Conservation (phyloP, 2,113 vertebrate genomes). For the Neodon shergylaensis region DNA sequence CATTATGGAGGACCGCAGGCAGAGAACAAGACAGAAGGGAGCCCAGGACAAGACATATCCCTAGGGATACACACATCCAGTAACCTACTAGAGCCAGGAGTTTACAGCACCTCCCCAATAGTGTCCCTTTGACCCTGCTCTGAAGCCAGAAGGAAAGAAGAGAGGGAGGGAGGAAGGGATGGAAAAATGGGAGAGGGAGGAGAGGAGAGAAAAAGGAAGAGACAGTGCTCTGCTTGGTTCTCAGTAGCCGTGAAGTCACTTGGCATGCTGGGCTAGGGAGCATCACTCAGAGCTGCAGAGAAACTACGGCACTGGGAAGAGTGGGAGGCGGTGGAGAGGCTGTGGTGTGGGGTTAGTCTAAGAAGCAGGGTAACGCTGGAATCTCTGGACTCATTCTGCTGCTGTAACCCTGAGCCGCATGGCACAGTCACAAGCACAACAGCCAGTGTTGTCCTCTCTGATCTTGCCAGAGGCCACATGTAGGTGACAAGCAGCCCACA, state of each 20-base stretch:
- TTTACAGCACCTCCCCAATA: neutral
- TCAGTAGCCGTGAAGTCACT: neutral
- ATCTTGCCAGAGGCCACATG: neutral
- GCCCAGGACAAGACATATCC: no score
- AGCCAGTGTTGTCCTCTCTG: neutral
- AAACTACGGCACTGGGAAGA: neutral
- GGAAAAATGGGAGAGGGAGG: neutral
- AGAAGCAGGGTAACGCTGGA: neutral
- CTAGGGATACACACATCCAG: neutral
- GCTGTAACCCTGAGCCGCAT: neutral
- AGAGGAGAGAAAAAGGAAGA: neutral
- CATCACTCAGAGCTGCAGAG: neutral
- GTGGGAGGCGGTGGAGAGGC: neutral
- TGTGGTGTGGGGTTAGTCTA: neutral
- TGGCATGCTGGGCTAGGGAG: neutral
- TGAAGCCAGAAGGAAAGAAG: neutral
- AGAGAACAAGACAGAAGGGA: neutral
- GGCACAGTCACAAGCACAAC: neutral
- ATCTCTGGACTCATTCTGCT: neutral
- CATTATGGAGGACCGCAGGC: neutral
- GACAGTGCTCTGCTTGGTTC: neutral
- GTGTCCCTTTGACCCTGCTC: neutral
- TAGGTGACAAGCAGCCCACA: neutral
- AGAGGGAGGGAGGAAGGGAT: neutral
- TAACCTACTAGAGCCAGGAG: neutral